Base-by-base conservation (phyloP, 2,888 invertebrate species). In the Ectemnius lituratus region DNA sequence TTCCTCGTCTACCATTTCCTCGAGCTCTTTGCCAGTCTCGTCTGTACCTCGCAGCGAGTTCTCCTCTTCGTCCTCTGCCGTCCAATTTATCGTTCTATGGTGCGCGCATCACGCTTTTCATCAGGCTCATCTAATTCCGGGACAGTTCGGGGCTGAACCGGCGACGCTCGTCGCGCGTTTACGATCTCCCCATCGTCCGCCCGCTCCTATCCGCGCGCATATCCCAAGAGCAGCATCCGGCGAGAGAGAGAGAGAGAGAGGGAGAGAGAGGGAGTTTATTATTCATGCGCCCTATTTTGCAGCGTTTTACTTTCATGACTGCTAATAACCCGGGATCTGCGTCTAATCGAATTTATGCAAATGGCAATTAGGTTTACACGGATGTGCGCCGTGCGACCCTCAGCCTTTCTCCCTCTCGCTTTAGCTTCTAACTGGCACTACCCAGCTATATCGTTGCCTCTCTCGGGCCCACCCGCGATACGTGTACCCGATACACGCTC, bases 311-410 rank as follows among this genome's bases (percentile, higher is more conserved):
- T 85, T 84, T 84, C 86, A 84, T 82, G 84, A 80, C 80, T 78
- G 80, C 80, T 84, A 85, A 85, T 85, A 86, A 83, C 78, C 76
- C 69, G 75, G 79, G 82, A 82, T 86, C 80, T 66, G 79, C 77
- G 81, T 84, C 79, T 84, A 84, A 85, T 85, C 82, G 85, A 84
- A 86, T 85, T 85, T 85, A 85, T 85, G 85, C 86, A 86, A 85
- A 85, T 84, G 78, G 77, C 82, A 84, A 86, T 86, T 86, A 84
- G 80, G 73, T 82, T 80, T 84, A 83, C 77, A 81, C 78, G 73
- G 73, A 77, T 81, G 73, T 57, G 71, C 67, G 71, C 28, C 58
- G 37, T 37, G 37, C 37, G 37, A 37, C 37, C 37, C 37, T 37
- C 37, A 37, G 37, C 37, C 37, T 37, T 11, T 37, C 37, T 37